phyloP scores from a whole-genome alignment of 2,113 vertebrate genomes.

The Corythornis vintsioides region DNA sequence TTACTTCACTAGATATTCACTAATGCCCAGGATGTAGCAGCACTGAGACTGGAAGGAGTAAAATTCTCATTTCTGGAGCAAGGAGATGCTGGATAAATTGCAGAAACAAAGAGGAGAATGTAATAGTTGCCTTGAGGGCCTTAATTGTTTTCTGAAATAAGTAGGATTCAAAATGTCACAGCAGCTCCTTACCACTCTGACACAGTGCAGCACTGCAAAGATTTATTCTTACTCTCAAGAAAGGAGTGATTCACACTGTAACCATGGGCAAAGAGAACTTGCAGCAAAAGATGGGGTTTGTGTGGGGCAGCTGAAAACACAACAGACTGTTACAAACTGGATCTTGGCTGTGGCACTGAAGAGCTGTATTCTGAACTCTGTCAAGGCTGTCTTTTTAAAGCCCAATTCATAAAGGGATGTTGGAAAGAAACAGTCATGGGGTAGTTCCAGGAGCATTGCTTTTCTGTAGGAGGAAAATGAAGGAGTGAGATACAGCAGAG shows the following conservation, averaged over 20 bases:
- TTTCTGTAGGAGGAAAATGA: not conserved
- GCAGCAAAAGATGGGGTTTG: not conserved
- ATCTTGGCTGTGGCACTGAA: not conserved
- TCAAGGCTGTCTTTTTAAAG: not conserved
- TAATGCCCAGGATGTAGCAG: not conserved
- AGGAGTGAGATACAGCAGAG: not conserved
- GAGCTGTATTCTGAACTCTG: not conserved
- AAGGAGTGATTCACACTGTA: not conserved
- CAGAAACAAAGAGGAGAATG: not conserved
- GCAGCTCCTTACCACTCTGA: not conserved
- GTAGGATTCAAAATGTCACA: not conserved
- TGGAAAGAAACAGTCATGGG: not conserved
- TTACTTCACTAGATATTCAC: not conserved
- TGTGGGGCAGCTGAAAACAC: not conserved
- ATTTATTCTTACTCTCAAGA: not conserved
- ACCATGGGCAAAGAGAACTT: not conserved
- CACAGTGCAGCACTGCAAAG: not conserved
- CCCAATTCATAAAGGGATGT: not conserved
- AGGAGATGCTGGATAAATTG: not conserved
- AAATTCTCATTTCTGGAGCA: not conserved
- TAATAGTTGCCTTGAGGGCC: not conserved
- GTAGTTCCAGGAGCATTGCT: not conserved
- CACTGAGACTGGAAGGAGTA: not conserved
- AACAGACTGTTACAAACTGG: not conserved
- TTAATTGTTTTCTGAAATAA: conserved; percentile 13